These are phyloP conservation scores for Chanos chanos DNA, from an alignment of 2,797 vertebrate genomes.

Conservation along the genomic window DNA sequence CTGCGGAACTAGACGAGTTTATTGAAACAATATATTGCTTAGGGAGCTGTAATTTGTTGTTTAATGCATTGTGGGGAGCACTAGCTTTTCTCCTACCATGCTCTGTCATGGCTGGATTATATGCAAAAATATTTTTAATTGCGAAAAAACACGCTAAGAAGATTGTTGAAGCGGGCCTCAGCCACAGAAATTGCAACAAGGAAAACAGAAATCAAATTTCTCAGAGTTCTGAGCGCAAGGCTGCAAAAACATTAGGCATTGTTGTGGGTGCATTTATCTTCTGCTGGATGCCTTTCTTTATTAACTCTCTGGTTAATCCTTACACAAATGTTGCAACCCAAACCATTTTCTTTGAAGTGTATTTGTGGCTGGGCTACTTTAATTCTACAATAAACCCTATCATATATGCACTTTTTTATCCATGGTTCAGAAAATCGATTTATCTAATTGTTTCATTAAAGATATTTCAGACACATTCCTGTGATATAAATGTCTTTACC, in stretches of 20 bases:
- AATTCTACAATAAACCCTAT: conserved; percentile 63
- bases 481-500: conserved; percentile 44
- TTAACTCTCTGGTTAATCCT: conserved; percentile 47
- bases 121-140: conserved; percentile 63
- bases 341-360: conserved; percentile 47
- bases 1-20: conserved; percentile 57
- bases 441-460: conserved; percentile 50
- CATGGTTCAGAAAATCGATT: conserved; percentile 58
- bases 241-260: conserved; percentile 59
- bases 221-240: conserved; percentile 55
- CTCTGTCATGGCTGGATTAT: conserved; percentile 58
- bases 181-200: conserved; percentile 31
- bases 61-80: conserved; percentile 66
- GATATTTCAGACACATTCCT: conserved; percentile 50
- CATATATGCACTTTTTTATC: conserved; percentile 60
- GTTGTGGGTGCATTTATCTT: conserved; percentile 59
- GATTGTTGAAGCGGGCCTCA: conserved; percentile 30
- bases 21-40: conserved; percentile 54
- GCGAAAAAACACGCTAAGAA: conserved; percentile 58
- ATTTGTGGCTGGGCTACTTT: conserved; percentile 59
- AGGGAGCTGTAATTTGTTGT: conserved; percentile 59
- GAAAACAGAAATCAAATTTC: conserved; percentile 16
- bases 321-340: conserved; percentile 55
- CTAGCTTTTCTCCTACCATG: conserved; percentile 58
- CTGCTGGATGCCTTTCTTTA: conserved; percentile 62